Evolutionary conservation across 2,797 vertebrate species (phyloP), one percentile per base, ranked within the genome.

Genomic region (Enteromius radiatus): DNA sequence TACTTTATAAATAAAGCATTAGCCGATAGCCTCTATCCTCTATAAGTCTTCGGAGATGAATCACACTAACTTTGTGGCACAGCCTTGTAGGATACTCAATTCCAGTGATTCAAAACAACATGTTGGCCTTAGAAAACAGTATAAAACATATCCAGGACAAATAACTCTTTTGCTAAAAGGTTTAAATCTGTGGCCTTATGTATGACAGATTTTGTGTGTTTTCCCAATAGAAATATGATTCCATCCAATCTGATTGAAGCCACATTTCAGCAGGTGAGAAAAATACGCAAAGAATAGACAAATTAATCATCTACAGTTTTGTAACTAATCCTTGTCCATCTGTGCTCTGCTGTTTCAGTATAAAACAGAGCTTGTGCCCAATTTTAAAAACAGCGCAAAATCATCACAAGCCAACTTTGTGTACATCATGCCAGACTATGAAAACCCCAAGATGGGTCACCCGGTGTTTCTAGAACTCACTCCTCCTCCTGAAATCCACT

Each of bases 231-330:
- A 87, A 97, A 97, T 83, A 97, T 97, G 96, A 96, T 97, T 87
- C 96, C 96, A 7, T 96, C 96, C 9, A 97, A 97, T 82, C 92
- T 97, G 56, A 92, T 97, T 0, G 96, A 97, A 89, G 96, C 96
- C 31, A 96, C 96, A 0, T 97, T 97, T 90, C 96, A 97, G 85
- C 96, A 97, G 95, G 96, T 96, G 84, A 94, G 94, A 78, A 10
- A 10, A 69, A 69, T 7, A 64, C n/a, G 21, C 28, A 1, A 31
- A 3, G 21, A 67, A 33, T n/a, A 31, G 21, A 71, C 26, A 21
- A 68, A 61, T 41, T 21, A 64, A 15, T 28, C 10, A 23, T 21
- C n/a, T 21, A 59, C 12, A 19, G 26, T 65, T 26, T 12, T 52
- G 23, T 23, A 8, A 14, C 49, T 80, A 79, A 87, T 59, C 45